Evolutionary conservation across 2,888 invertebrate species (phyloP).

Genomic region (Anarsia innoxiella): DNA sequence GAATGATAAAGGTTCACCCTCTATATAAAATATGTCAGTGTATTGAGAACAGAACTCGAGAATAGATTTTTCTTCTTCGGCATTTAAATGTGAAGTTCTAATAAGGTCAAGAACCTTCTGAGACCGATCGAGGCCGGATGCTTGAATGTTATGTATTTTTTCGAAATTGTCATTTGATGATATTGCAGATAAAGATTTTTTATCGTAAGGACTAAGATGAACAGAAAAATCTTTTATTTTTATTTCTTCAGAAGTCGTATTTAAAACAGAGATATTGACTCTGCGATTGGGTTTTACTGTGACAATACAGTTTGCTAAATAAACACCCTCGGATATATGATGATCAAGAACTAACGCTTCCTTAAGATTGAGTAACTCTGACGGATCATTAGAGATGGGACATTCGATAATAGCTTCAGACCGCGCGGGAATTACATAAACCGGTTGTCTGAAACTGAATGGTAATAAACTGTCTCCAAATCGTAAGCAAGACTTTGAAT

Average conservation of each 20-base stretch:
- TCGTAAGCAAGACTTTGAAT: too few species aligned
- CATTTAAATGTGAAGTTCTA: constrained; percentile 1
- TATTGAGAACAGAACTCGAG: neutral
- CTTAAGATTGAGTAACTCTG: constrained; percentile 1
- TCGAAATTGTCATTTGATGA: neutral
- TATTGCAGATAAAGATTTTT: too few species aligned
- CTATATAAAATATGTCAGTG: constrained; percentile 1
- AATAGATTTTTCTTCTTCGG: neutral
- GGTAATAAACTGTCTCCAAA: too few species aligned
- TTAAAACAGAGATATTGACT: constrained; percentile 8
- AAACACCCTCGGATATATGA: neutral
- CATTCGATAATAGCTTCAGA: neutral
- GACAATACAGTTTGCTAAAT: constrained; percentile 6
- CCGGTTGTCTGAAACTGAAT: neutral
- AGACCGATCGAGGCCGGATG: neutral
- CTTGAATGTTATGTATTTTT: too few species aligned
- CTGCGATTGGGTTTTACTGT: constrained; percentile 6
- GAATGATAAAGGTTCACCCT: neutral
- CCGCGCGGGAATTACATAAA: constrained; percentile 8
- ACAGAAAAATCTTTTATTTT: neutral
- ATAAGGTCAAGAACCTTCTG: neutral
- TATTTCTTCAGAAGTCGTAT: constrained; percentile 1
- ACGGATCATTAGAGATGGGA: neutral
- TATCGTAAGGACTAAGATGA: too few species aligned
- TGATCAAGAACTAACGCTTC: neutral